These are phyloP conservation scores for Echinometra lucunter DNA, from an alignment of 53 echinoderm and acorn worm species.

Conservation along the genomic window DNA sequence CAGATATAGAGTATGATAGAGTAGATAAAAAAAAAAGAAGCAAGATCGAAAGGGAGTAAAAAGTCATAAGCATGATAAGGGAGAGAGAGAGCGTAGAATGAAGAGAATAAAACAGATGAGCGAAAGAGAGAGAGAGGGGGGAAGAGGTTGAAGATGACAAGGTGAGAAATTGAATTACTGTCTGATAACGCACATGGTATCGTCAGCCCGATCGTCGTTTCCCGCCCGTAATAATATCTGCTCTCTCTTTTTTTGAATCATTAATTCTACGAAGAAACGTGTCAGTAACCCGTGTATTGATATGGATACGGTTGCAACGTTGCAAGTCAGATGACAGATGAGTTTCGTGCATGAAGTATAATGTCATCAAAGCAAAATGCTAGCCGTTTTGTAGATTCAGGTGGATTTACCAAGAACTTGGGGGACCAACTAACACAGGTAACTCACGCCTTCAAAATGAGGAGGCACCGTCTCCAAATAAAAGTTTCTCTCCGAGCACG, in stretches of 20 bases:
- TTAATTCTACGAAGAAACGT: not conserved
- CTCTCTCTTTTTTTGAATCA: too few relatives aligned
- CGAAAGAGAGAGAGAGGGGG: conserved; percentile 4
- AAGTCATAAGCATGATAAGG: not conserved
- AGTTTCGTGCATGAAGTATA: not conserved
- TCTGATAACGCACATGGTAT: not conserved
- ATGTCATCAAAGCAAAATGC: not conserved
- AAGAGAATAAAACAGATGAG: not conserved
- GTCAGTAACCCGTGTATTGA: not conserved
- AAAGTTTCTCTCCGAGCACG: too few relatives aligned
- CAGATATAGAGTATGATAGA: not conserved
- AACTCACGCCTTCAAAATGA: not conserved
- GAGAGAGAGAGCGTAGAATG: not conserved
- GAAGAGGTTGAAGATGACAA: not conserved
- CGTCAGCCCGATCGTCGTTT: not conserved
- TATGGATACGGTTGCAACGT: not conserved
- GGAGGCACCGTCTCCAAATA: not conserved
- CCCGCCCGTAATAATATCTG: not conserved
- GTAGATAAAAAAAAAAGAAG: not conserved
- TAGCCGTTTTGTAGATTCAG: not conserved
- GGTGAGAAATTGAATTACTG: not conserved
- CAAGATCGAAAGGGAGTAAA: not conserved
- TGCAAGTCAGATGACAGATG: conserved; percentile 1
- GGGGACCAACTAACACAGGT: not conserved
- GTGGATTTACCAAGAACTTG: not conserved